Percentiles rank a stretch among this genome's conserved stretches.
Conservation (phyloP, 2,888 invertebrate genomes). For the Diaprepes abbreviatus region DNA sequence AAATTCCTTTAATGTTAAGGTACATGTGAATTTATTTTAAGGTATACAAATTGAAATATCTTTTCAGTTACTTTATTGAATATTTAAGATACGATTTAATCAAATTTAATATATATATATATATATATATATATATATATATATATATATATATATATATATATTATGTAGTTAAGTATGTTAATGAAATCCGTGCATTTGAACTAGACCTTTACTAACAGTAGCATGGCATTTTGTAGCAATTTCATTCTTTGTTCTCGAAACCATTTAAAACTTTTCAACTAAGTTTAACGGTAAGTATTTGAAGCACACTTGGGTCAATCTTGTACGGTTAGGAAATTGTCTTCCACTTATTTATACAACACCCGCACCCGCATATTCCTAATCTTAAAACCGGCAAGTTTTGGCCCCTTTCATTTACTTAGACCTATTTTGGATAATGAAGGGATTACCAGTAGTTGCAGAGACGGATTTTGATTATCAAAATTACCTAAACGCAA, state of each 20-base stretch:
- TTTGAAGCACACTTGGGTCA: not conserved
- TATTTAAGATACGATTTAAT: too few relatives aligned
- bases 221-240: too few relatives aligned
- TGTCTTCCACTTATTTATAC: constrained; percentile 1
- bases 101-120: too few relatives aligned
- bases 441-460: not conserved
- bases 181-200: too few relatives aligned
- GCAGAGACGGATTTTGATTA: not conserved
- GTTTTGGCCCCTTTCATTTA: constrained; percentile 3
- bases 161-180: too few relatives aligned
- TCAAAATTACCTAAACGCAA: not conserved
- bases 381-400: constrained; percentile 10
- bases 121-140: too few relatives aligned
- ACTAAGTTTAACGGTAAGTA: constrained; percentile 1
- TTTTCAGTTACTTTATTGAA: too few relatives aligned
- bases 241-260: not conserved
- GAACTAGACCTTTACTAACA: too few relatives aligned
- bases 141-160: too few relatives aligned
- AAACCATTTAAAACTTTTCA: constrained; percentile 1
- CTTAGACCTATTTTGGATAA: constrained; percentile 10
- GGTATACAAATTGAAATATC: too few relatives aligned
- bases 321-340: not conserved
- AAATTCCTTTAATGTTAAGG: too few relatives aligned
- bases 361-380: constrained; percentile 2
- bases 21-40: too few relatives aligned